phyloP scores from a whole-genome alignment of 2,888 invertebrate species.

The Tipula vernalis region DNA sequence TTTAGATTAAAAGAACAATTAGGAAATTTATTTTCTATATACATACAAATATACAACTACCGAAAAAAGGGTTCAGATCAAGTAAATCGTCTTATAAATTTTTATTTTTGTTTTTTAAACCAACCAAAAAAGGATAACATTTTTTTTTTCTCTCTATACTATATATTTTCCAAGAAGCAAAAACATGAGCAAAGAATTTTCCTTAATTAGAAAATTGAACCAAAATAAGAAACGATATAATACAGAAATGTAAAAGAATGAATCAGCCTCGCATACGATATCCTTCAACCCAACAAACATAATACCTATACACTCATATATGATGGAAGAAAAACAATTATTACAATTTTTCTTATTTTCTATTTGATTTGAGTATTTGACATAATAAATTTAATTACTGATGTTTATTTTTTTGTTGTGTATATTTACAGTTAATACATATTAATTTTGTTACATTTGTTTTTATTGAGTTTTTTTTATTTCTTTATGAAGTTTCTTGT shows the following conservation, averaged over 20 bases:
- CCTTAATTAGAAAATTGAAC: conserved; percentile 4
- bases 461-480: background rate
- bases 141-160: background rate
- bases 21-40: background rate
- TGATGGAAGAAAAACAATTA: background rate
- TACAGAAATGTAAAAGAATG: background rate
- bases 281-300: background rate
- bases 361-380: background rate
- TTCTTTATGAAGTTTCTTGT: background rate
- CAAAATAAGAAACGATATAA: background rate
- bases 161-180: background rate
- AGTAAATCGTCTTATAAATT: background rate
- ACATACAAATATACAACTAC: background rate
- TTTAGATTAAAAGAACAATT: background rate
- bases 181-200: background rate
- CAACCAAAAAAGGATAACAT: background rate
- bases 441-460: background rate
- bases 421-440: background rate
- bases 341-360: background rate
- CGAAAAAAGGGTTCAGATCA: background rate
- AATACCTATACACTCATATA: background rate
- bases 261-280: background rate
- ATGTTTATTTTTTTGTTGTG: background rate
- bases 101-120: background rate
- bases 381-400: background rate